These are phyloP conservation scores for Trachurus trachurus DNA, from an alignment of 2,797 vertebrate genomes.

Conservation along the genomic window DNA sequence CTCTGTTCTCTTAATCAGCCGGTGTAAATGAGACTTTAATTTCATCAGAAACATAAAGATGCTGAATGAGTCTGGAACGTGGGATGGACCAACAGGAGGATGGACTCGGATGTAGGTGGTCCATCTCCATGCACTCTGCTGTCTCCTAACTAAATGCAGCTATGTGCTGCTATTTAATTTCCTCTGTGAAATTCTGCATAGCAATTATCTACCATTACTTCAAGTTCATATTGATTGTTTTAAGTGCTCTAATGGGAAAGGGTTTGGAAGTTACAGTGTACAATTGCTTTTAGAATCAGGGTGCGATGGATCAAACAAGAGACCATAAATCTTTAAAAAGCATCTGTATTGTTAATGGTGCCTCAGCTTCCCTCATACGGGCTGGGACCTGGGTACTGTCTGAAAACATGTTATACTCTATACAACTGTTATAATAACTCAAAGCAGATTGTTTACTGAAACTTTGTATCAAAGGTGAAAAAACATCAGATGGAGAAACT, in stretches of 20 bases:
- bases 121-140: constrained; percentile 27
- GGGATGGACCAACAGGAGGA: background rate
- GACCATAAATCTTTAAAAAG: constrained; percentile 28
- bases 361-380: background rate
- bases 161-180: constrained; percentile 26
- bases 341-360: constrained; percentile 29
- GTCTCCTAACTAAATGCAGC: constrained; percentile 53
- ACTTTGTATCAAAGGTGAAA: background rate
- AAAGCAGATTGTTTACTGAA: background rate
- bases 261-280: constrained; percentile 20
- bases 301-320: constrained; percentile 12
- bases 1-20: background rate
- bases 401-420: background rate
- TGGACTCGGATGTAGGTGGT: background rate
- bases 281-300: constrained; percentile 42
- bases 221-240: constrained; percentile 60
- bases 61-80: background rate
- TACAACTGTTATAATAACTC: constrained; percentile 11
- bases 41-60: background rate
- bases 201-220: constrained; percentile 57
- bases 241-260: constrained; percentile 71
- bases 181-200: constrained; percentile 8
- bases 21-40: background rate
- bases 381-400: background rate
- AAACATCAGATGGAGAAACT: no score